Evolutionary conservation across 2,113 vertebrate species (phyloP).

Genomic region (Osmerus eperlanus): DNA sequence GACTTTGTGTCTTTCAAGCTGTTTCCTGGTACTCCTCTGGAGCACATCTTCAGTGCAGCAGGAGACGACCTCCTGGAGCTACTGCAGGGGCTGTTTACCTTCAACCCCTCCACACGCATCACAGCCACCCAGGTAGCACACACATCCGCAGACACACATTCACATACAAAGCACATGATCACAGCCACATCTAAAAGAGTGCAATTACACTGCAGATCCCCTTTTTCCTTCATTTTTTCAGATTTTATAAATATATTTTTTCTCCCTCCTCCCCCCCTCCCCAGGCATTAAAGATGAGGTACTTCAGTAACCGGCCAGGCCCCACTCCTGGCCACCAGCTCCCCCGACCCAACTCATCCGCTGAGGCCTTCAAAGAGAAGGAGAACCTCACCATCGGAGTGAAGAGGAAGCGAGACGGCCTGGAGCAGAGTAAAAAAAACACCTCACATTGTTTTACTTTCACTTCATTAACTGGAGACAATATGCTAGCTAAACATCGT

Average conservation of each 20-base stretch:
- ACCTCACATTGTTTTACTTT: no score
- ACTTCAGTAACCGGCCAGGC: slow-evolving; percentile 91
- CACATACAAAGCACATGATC: background rate
- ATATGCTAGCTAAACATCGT: background rate
- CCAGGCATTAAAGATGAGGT: slow-evolving; percentile 88
- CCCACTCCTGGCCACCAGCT: slow-evolving; percentile 88
- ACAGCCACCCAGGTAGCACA: slow-evolving; percentile 86
- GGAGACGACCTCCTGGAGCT: slow-evolving; percentile 90
- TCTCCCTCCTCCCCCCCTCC: background rate
- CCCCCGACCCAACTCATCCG: slow-evolving; percentile 86
- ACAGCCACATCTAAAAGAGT: background rate
- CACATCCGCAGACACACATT: background rate
- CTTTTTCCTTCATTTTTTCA: background rate
- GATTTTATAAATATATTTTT: background rate
- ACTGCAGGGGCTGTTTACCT: slow-evolving; percentile 88
- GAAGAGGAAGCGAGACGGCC: slow-evolving; percentile 85
- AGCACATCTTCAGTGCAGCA: slow-evolving; percentile 95
- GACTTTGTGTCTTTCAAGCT: slow-evolving; percentile 94
- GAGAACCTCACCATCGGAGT: slow-evolving; percentile 70
- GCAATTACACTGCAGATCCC: background rate
- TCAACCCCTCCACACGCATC: slow-evolving; percentile 83
- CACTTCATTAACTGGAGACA: no score
- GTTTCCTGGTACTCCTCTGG: slow-evolving; percentile 89
- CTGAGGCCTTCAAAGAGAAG: slow-evolving; percentile 85
- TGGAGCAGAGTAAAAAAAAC: slow-evolving; percentile 70